Percentiles rank a stretch among this genome's conserved stretches.
These are phyloP conservation scores for Prionchulus punctatus DNA, from an alignment of 2,888 invertebrate species.

Conservation along the genomic window DNA sequence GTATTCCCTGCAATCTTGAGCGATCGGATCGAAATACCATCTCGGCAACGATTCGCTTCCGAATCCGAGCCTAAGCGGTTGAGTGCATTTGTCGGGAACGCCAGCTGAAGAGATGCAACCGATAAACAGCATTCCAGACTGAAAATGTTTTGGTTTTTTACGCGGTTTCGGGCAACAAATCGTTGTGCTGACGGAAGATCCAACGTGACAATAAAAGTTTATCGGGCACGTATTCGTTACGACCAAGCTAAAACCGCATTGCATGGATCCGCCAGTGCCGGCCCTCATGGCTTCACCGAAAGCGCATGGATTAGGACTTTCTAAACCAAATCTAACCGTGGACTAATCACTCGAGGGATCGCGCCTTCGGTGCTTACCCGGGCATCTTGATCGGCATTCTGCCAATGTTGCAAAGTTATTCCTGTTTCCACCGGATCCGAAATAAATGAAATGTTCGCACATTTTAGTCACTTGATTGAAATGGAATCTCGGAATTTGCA, in stretches of 20 bases:
- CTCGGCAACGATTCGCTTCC: slow-evolving; percentile 16
- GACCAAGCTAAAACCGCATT: slow-evolving; percentile 16
- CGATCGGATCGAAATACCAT: slow-evolving; percentile 20
- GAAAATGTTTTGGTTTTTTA: neutral
- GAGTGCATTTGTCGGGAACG: slow-evolving; percentile 6
- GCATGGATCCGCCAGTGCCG: slow-evolving; percentile 9
- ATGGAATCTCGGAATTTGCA: slow-evolving; percentile 21
- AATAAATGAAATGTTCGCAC: slow-evolving; percentile 23
- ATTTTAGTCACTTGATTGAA: slow-evolving; percentile 23
- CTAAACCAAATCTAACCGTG: slow-evolving; percentile 17
- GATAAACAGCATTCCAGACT: neutral
- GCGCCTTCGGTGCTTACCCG: slow-evolving; percentile 18
- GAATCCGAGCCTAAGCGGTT: slow-evolving; percentile 1
- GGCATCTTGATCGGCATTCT: slow-evolving; percentile 25
- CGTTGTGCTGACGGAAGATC: slow-evolving; percentile 24
- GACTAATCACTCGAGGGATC: neutral
- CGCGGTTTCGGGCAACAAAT: slow-evolving; percentile 24
- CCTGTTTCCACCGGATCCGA: slow-evolving; percentile 27
- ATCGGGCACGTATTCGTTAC: slow-evolving; percentile 15
- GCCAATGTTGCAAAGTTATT: slow-evolving; percentile 27
- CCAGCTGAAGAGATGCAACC: neutral
- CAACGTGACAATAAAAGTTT: slow-evolving; percentile 24
- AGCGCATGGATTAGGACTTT: slow-evolving; percentile 28
- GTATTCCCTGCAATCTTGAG: slow-evolving; percentile 22
- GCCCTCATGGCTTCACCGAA: slow-evolving; percentile 16